Evolutionary conservation across 2,888 invertebrate genomes (phyloP).

Genomic region (Metallyticus violacea): DNA sequence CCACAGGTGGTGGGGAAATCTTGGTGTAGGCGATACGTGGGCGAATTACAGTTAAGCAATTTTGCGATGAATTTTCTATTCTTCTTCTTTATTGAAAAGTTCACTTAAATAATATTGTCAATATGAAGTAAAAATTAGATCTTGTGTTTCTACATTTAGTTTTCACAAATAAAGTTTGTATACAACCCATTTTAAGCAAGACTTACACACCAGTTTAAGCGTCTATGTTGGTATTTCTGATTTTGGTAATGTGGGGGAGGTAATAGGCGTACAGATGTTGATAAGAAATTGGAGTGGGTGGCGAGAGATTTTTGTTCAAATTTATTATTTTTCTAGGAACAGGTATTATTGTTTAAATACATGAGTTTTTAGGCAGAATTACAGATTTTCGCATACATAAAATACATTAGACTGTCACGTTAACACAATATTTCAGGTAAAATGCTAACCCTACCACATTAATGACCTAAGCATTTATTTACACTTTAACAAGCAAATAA

Average conservation of each 20-base stretch:
- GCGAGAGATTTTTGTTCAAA: background rate
- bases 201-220: too few species aligned
- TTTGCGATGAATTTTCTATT: background rate
- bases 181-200: too few species aligned
- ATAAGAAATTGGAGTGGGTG: background rate
- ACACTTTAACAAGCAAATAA: background rate
- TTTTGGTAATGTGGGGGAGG: background rate
- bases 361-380: background rate
- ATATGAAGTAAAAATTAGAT: too few species aligned
- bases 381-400: background rate
- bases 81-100: too few species aligned
- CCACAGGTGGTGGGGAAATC: background rate
- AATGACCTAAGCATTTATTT: background rate
- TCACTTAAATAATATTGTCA: background rate
- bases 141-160: too few species aligned
- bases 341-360: background rate
- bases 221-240: background rate
- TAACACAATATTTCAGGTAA: background rate
- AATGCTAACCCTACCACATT: background rate
- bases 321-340: background rate
- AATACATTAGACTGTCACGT: background rate
- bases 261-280: background rate
- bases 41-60: background rate
- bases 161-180: too few species aligned
- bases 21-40: background rate